Conservation (phyloP, 2,888 invertebrate genomes). For the Auanema freiburgensis region DNA sequence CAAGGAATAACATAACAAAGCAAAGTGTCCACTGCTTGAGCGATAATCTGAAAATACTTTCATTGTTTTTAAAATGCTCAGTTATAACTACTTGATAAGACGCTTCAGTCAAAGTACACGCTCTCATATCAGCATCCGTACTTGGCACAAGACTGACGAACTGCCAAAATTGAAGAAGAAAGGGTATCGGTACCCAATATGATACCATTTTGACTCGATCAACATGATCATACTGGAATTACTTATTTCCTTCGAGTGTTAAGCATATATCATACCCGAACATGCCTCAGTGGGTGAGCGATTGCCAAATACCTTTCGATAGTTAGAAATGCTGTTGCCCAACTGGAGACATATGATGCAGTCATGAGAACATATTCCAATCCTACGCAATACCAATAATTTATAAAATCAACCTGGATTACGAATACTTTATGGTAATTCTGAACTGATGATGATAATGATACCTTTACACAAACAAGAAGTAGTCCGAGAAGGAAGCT, state of each 20-base stretch:
- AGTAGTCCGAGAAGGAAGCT: slow-evolving; percentile 56
- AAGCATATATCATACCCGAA: slow-evolving; percentile 39
- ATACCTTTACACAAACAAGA: slow-evolving; percentile 53
- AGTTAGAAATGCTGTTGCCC: slow-evolving; percentile 62
- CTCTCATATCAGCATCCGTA: slow-evolving; percentile 24
- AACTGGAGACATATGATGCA: slow-evolving; percentile 58
- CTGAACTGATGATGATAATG: not conserved
- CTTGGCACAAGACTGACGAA: slow-evolving; percentile 51
- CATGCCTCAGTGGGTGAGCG: slow-evolving; percentile 57
- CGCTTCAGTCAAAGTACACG: slow-evolving; percentile 37
- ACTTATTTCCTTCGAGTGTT: not conserved
- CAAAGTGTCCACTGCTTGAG: slow-evolving; percentile 54
- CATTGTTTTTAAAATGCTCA: not conserved
- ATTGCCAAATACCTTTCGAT: slow-evolving; percentile 62
- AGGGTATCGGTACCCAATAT: slow-evolving; percentile 61
- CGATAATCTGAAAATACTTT: slow-evolving; percentile 41
- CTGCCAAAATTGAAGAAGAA: slow-evolving; percentile 58
- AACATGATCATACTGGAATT: slow-evolving; percentile 52
- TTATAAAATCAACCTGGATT: slow-evolving; percentile 51
- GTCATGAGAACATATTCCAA: slow-evolving; percentile 61
- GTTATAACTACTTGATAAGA: slow-evolving; percentile 33
- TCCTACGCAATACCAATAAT: slow-evolving; percentile 55
- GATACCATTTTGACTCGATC: slow-evolving; percentile 47
- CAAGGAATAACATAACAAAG: slow-evolving; percentile 62
- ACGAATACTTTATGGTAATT: too few relatives aligned